Conservation (phyloP, 2,888 invertebrate genomes). For the Trichopria drosophilae region DNA sequence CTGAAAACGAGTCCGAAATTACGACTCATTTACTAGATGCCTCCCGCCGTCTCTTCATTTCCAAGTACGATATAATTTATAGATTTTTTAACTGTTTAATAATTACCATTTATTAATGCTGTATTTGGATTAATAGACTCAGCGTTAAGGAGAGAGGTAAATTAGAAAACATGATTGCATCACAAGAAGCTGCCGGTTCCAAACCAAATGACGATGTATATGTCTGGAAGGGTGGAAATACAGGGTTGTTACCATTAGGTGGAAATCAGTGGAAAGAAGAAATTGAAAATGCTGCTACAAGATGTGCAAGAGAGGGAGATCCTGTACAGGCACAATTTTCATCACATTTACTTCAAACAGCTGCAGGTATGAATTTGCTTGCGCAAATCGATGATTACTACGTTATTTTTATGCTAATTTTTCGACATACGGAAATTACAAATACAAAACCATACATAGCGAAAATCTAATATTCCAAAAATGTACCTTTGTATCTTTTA, state of each 20-base stretch:
- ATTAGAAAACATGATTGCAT: conserved; percentile 44
- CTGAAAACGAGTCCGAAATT: conserved; percentile 41
- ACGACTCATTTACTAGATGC: conserved; percentile 45
- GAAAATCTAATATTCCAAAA: conserved; percentile 12
- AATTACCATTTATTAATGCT: not conserved
- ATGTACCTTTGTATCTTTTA: conserved; percentile 6
- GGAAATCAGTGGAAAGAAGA: conserved; percentile 51
- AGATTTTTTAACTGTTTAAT: not conserved
- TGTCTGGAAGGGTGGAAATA: conserved; percentile 45
- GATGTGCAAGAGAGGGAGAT: conserved; percentile 52
- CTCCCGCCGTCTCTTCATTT: conserved; percentile 45
- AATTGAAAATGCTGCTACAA: conserved; percentile 45
- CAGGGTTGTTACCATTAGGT: conserved; percentile 37
- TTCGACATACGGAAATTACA: too few species aligned
- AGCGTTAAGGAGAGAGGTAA: conserved; percentile 39
- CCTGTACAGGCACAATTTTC: conserved; percentile 47
- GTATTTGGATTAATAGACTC: conserved; percentile 33
- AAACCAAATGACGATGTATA: conserved; percentile 42
- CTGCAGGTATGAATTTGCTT: conserved; percentile 41
- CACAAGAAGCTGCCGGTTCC: conserved; percentile 35
- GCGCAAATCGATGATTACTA: not conserved
- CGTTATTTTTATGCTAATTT: too few species aligned
- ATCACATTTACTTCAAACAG: conserved; percentile 45
- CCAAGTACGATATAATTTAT: conserved; percentile 39
- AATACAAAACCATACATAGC: too few species aligned